A percentile compares a stretch with the other conserved stretches of the same genome.
These are phyloP conservation scores for Coecobrya sp. DNA, from an alignment of 2,888 invertebrate genomes.

Conservation along the genomic window DNA sequence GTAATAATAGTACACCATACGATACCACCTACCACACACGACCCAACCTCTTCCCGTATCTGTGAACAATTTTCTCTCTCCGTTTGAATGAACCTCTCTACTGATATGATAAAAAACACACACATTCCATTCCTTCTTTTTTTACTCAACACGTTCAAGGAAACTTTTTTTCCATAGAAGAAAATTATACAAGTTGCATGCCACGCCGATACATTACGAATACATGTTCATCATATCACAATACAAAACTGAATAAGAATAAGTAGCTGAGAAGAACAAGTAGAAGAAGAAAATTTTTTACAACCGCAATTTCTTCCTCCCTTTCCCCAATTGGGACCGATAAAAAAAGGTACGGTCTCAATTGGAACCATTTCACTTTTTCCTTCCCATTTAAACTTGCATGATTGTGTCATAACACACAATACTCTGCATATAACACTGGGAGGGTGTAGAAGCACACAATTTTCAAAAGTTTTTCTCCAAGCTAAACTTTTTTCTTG, in stretches of 20 bases:
- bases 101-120: constrained; percentile 41
- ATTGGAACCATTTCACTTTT: constrained; percentile 66
- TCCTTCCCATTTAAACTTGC: constrained; percentile 69
- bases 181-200: neutral
- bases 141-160: neutral
- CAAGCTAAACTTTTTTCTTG: neutral
- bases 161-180: neutral
- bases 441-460: neutral
- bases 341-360: constrained; percentile 67
- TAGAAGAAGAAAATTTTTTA: constrained; percentile 53
- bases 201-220: neutral
- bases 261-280: neutral
- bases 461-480: neutral
- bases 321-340: constrained; percentile 78
- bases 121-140: constrained; percentile 39
- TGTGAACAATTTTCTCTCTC: constrained; percentile 32
- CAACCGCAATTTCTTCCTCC: constrained; percentile 67
- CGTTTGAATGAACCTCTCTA: neutral
- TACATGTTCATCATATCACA: constrained; percentile 30
- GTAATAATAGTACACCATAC: constrained; percentile 41
- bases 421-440: neutral
- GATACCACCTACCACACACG: neutral
- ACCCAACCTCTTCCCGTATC: constrained; percentile 36
- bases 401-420: constrained; percentile 76
- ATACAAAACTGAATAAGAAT: constrained; percentile 8